Conservation (phyloP, 2,113 vertebrate genomes). For the Urocitellus parryii region DNA sequence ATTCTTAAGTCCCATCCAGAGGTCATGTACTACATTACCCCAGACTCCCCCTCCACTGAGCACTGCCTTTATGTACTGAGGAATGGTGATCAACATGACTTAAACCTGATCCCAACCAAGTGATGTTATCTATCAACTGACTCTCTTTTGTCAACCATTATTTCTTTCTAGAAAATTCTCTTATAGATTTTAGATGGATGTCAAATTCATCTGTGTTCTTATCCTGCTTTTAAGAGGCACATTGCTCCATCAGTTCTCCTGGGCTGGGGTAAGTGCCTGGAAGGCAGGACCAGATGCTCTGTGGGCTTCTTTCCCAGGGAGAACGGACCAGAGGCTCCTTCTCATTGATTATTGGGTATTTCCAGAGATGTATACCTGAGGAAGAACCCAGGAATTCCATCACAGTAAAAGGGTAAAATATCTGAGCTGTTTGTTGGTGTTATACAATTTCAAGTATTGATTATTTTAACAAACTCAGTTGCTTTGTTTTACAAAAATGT, state of each 20-base stretch:
- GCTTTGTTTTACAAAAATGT: not conserved
- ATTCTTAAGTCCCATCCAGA: not conserved
- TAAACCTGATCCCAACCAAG: not conserved
- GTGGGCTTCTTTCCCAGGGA: not conserved
- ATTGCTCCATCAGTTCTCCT: not conserved
- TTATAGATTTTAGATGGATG: not conserved
- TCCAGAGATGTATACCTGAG: not conserved
- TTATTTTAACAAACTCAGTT: not conserved
- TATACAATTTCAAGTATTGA: not conserved
- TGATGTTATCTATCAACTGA: not conserved
- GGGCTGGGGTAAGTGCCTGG: not conserved
- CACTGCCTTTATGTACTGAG: not conserved
- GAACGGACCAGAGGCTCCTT: not conserved
- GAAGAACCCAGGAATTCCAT: not conserved
- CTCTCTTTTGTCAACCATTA: not conserved
- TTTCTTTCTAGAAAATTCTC: not conserved
- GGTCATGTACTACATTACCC: too few relatives aligned
- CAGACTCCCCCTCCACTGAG: not conserved
- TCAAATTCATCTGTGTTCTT: not conserved
- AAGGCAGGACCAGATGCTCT: not conserved
- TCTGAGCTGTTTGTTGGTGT: not conserved
- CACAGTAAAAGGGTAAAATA: not conserved
- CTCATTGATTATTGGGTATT: not conserved
- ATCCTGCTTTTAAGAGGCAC: not conserved
- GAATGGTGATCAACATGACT: not conserved